phyloP scores from a whole-genome alignment of 2,888 invertebrate species.

The Yponomeuta malinellus region DNA sequence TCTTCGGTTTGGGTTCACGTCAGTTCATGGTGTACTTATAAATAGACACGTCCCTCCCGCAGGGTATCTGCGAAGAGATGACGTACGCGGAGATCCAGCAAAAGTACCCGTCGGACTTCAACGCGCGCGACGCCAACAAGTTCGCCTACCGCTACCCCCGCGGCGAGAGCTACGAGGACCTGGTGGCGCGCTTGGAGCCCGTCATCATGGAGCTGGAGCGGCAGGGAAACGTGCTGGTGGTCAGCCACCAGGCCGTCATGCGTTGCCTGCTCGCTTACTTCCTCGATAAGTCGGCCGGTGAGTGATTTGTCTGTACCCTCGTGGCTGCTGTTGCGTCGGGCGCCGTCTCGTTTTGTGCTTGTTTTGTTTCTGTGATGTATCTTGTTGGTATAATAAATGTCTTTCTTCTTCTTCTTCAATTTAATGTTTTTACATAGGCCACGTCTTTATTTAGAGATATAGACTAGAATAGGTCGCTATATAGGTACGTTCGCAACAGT shows the following conservation, averaged over 20 bases:
- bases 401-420: too few relatives aligned
- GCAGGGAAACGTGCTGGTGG: constrained; percentile 96
- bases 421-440: too few relatives aligned
- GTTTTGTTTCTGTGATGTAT: too few relatives aligned
- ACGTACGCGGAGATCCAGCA: constrained; percentile 97
- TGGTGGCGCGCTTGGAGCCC: constrained; percentile 97
- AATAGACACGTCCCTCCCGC: constrained; percentile 19
- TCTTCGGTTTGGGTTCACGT: too few relatives aligned
- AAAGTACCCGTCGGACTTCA: constrained; percentile 96
- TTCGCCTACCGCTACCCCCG: constrained; percentile 94
- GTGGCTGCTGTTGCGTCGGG: too few relatives aligned
- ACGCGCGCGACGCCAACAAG: constrained; percentile 96
- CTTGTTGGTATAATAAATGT: too few relatives aligned
- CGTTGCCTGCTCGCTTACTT: constrained; percentile 98
- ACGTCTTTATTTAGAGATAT: too few relatives aligned
- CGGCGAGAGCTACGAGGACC: constrained; percentile 97
- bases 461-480: too few relatives aligned
- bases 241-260: constrained; percentile 97
- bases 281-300: constrained; percentile 92
- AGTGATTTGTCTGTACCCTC: constrained; percentile 43
- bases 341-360: too few relatives aligned
- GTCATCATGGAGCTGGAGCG: constrained; percentile 99
- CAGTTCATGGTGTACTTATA: too few relatives aligned
- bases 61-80: constrained; percentile 99
- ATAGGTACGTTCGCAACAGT: too few relatives aligned